These are phyloP conservation scores for Enoplosus armatus DNA, from an alignment of 2,797 vertebrate species.

Conservation along the genomic window DNA sequence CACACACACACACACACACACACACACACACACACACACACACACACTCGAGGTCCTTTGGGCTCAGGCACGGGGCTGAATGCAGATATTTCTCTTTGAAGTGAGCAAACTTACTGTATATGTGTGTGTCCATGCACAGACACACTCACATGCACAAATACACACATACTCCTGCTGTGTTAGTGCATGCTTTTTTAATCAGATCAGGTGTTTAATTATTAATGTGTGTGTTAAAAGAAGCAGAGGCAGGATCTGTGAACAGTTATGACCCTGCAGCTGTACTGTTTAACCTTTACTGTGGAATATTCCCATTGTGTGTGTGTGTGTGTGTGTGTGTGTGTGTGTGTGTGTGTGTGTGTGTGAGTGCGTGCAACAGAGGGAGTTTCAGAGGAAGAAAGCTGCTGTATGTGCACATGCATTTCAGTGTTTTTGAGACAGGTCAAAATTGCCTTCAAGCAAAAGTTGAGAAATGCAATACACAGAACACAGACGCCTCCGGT, in stretches of 20 bases:
- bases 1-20: conserved; percentile 27
- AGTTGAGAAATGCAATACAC: conserved; percentile 38
- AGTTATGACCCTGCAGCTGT: conserved; percentile 72
- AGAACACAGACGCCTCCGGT: conserved; percentile 10
- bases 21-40: conserved; percentile 12
- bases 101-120: conserved; percentile 48
- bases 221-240: conserved; percentile 73
- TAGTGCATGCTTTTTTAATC: conserved; percentile 74
- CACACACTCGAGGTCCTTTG: conserved; percentile 57
- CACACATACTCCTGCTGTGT: conserved; percentile 38
- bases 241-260: conserved; percentile 64
- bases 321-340: conserved; percentile 15
- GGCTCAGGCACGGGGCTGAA: conserved; percentile 67
- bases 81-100: conserved; percentile 81
- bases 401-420: background rate
- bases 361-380: background rate
- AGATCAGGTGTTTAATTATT: conserved; percentile 81
- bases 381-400: background rate
- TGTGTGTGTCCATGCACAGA: background rate
- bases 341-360: background rate
- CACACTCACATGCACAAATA: conserved; percentile 1
- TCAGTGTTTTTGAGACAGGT: conserved; percentile 19
- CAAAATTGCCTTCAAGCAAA: conserved; percentile 39
- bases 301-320: conserved; percentile 17
- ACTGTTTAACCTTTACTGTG: conserved; percentile 74